Evolutionary conservation across 2,888 invertebrate genomes (phyloP).

Genomic region (Pollenia amentaria): DNA sequence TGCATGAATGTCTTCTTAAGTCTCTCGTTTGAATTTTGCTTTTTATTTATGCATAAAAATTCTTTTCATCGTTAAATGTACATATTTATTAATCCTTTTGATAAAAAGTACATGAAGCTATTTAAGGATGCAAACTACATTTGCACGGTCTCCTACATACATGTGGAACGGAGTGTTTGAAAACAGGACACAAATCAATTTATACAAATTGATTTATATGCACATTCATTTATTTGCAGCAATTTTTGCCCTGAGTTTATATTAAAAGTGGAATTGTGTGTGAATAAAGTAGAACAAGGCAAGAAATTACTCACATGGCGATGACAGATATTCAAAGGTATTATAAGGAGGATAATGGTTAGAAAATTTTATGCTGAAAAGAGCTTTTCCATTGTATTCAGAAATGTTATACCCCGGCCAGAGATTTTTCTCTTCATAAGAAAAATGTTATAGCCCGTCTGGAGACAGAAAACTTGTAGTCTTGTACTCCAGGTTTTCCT

Average conservation of each 20-base stretch:
- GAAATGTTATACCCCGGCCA: too few relatives aligned
- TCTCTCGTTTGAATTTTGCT: constrained; percentile 6
- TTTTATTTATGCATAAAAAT: constrained; percentile 12
- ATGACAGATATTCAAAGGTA: not conserved
- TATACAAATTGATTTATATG: constrained; percentile 55
- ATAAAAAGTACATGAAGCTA: constrained; percentile 22
- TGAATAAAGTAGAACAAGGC: constrained; percentile 12
- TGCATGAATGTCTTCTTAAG: not conserved
- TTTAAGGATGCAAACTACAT: constrained; percentile 44
- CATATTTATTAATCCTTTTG: constrained; percentile 50
- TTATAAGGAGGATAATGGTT: not conserved
- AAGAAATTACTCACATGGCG: not conserved
- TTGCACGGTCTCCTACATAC: not conserved
- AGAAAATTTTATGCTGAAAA: not conserved
- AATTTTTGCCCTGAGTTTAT: constrained; percentile 12
- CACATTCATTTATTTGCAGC: constrained; percentile 32
- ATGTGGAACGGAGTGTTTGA: not conserved
- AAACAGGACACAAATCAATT: constrained; percentile 46
- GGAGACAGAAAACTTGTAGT: too few relatives aligned
- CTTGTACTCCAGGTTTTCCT: too few relatives aligned
- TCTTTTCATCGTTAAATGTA: constrained; percentile 27
- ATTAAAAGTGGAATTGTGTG: not conserved
- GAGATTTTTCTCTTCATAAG: too few relatives aligned
- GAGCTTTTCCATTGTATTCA: too few relatives aligned
- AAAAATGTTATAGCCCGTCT: too few relatives aligned